Conservation (phyloP, 2,888 invertebrate species). For the Agriopis aurantiaria region DNA sequence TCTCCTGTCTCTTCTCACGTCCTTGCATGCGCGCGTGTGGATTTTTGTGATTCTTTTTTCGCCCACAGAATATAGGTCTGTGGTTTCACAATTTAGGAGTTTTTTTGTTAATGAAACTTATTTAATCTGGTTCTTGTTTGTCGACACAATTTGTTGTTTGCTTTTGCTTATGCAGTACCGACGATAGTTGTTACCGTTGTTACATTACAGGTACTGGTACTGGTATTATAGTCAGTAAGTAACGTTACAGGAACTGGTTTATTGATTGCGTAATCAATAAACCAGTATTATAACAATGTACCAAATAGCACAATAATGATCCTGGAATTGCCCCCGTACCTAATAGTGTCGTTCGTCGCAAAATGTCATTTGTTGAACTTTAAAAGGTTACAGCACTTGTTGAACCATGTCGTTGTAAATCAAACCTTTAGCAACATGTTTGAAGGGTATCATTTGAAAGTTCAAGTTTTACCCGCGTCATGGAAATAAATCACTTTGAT, state of each 20-base stretch:
- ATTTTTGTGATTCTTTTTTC: no score
- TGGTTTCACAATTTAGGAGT: no score
- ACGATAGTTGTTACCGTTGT: no score
- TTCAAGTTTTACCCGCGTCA: constrained; percentile 59
- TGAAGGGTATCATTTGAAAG: constrained; percentile 72
- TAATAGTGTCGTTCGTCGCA: constrained; percentile 70
- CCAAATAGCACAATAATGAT: constrained; percentile 62
- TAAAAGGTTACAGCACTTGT: constrained; percentile 65
- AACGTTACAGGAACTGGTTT: background rate
- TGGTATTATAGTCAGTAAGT: background rate
- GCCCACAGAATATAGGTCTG: no score
- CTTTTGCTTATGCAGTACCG: no score
- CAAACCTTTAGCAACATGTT: constrained; percentile 65
- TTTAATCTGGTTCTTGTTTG: no score
- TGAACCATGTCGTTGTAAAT: constrained; percentile 77
- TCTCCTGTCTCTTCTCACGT: no score
- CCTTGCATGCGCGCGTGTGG: no score
- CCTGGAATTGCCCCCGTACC: constrained; percentile 61
- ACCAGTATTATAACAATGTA: constrained; percentile 39
- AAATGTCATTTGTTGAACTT: constrained; percentile 83
- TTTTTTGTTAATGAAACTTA: no score
- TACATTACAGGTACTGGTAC: no score
- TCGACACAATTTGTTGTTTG: no score
- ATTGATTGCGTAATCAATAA: constrained; percentile 9
- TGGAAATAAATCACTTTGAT: constrained; percentile 47